Percentiles rank a stretch among this genome's conserved stretches.
These are phyloP conservation scores for Hephaestus fuliginosus DNA, from an alignment of 2,797 vertebrate species.

Conservation along the genomic window DNA sequence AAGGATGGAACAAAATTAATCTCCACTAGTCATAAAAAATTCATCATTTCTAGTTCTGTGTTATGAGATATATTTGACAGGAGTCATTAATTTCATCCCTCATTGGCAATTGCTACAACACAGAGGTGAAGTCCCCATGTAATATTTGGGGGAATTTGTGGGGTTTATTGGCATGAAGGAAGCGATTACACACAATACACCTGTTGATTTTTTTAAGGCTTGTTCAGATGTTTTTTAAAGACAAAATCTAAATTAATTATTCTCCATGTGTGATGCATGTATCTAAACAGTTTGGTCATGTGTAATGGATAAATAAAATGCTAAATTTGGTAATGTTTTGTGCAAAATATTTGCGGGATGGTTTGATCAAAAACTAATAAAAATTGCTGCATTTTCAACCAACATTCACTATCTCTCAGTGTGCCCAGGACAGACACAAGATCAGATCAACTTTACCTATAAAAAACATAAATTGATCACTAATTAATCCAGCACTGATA, in stretches of 20 bases:
- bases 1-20: neutral
- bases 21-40: neutral
- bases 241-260: neutral
- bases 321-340: neutral
- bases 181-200: neutral
- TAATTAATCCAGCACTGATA: neutral
- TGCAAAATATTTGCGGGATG: too few species aligned
- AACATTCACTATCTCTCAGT: neutral
- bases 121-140: neutral
- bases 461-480: neutral
- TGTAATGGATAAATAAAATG: neutral
- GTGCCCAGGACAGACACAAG: neutral
- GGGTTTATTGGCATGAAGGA: neutral
- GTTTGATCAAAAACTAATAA: neutral
- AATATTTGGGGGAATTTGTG: neutral
- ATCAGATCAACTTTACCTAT: neutral
- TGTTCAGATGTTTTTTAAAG: too few species aligned
- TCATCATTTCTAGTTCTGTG: neutral
- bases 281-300: too few species aligned
- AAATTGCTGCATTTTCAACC: neutral
- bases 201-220: neutral
- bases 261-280: too few species aligned
- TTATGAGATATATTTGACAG: neutral
- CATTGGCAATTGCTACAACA: neutral
- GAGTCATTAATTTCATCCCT: neutral